Evolutionary conservation across 2,888 invertebrate species (phyloP), one percentile per base, ranked within the genome.

Genomic region (Nezara viridula): DNA sequence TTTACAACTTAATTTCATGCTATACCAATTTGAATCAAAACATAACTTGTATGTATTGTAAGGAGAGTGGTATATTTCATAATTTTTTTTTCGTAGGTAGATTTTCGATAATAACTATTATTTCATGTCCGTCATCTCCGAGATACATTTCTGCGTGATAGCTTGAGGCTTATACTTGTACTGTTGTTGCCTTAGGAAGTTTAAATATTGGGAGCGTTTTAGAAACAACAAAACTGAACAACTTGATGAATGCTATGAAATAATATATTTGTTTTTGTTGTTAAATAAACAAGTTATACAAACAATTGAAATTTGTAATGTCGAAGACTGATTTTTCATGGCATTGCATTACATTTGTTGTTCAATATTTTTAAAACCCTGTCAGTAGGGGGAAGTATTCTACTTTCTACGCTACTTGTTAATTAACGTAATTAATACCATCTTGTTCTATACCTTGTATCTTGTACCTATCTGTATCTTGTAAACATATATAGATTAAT

Each of bases 81-180:
- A 16, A n/a, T 60, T 14, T 16, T 60, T 27, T 14, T 27, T 27
- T 0, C 0, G 12, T 24, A 60, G 0, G 27, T 60, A 27, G 12
- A 14, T 4, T 9, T 27, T 60, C 27, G 60, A 27, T 60, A 27
- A 60, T 60, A 27, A 60, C 60, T 60, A n/a, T n/a, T n/a, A 24
- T 55, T 2, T 9, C 27, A 2, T 27, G 27, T 27, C 60, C 60
- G n/a, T 27, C 60, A 60, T 60, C 55, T n/a, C 6, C 27, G 4
- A 60, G 60, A 60, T 27, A 27, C 60, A 55, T 55, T 55, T 55
- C 55, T 55, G 55, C 55, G 55, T 60, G 60, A 60, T 60, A 60
- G 60, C 60, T 60, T 27, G 60, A 60, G 60, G 60, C 60, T 60
- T 6, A 27, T 27, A 60, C 5, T 27, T 60, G 60, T 24, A 19